A percentile compares a stretch with the other conserved stretches of the same genome.
These are phyloP conservation scores for Origma solitaria DNA, from an alignment of 2,113 vertebrate genomes.

Conservation along the genomic window DNA sequence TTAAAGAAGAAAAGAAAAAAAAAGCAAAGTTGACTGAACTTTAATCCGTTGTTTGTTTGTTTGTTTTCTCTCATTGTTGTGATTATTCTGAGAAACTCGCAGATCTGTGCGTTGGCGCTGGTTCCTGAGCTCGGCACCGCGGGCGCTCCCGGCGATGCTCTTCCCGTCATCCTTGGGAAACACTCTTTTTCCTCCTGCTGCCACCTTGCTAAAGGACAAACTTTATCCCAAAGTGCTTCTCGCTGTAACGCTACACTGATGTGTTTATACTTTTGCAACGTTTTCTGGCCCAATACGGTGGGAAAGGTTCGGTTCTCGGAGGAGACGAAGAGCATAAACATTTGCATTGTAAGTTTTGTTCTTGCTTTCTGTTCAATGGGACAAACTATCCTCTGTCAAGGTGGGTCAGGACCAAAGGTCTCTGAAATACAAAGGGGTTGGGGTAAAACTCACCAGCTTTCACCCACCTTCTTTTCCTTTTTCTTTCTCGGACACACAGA, in stretches of 20 bases:
- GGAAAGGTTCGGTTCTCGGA: conserved; percentile 26
- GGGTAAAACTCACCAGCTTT: neutral
- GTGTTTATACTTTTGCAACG: conserved; percentile 1
- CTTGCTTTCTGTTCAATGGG: conserved; percentile 57
- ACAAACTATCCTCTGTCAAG: conserved; percentile 70
- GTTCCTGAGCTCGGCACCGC: neutral
- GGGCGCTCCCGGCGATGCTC: neutral
- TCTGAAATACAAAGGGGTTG: neutral
- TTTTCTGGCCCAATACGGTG: neutral
- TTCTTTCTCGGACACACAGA: neutral
- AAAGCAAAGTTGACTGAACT: conserved; percentile 31
- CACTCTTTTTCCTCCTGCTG: conserved; percentile 14
- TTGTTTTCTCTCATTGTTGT: neutral
- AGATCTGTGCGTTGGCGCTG: neutral
- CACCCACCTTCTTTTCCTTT: conserved; percentile 26
- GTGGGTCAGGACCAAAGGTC: neutral
- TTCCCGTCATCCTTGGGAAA: conserved; percentile 42
- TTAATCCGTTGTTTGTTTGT: neutral
- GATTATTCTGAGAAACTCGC: neutral
- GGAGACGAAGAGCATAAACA: conserved; percentile 34
- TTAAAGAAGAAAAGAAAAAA: neutral
- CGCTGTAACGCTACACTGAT: conserved; percentile 18
- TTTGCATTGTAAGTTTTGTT: conserved; percentile 15
- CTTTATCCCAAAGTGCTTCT: conserved; percentile 40
- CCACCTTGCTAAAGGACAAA: conserved; percentile 37